A percentile compares a stretch with the other conserved stretches of the same genome.
phyloP scores from a whole-genome alignment of 2,797 vertebrate species.

The Rhadinocentrus ornatus region DNA sequence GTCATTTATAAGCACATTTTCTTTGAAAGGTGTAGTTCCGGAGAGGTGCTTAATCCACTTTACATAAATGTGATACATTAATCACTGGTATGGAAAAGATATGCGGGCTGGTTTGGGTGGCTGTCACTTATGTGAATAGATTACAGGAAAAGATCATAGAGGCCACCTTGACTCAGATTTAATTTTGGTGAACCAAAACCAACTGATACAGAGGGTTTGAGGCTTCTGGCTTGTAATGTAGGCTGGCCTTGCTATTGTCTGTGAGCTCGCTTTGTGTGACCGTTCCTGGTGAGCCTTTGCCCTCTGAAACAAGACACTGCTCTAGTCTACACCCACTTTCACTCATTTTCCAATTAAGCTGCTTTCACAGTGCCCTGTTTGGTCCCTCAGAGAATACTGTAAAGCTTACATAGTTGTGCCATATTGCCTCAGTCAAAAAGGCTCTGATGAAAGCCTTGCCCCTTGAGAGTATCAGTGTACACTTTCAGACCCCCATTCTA shows the following conservation, averaged over 20 bases:
- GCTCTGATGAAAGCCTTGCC: slow-evolving; percentile 70
- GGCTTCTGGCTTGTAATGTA: slow-evolving; percentile 31
- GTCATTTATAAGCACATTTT: slow-evolving; percentile 29
- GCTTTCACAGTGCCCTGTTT: slow-evolving; percentile 55
- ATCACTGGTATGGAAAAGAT: slow-evolving; percentile 28
- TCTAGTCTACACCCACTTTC: slow-evolving; percentile 63
- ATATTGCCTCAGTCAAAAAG: slow-evolving; percentile 69
- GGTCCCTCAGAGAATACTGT: slow-evolving; percentile 64
- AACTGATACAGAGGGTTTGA: slow-evolving; percentile 25
- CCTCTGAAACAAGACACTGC: slow-evolving; percentile 67
- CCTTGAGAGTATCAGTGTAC: slow-evolving; percentile 68
- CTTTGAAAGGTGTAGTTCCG: slow-evolving; percentile 16
- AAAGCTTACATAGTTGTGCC: slow-evolving; percentile 58
- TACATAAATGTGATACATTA: slow-evolving; percentile 34
- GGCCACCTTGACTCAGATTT: slow-evolving; percentile 33
- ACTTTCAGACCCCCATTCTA: slow-evolving; percentile 50
- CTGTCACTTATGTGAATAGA: slow-evolving; percentile 45
- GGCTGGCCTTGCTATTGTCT: slow-evolving; percentile 31
- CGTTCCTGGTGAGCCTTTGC: slow-evolving; percentile 38
- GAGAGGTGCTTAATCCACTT: slow-evolving; percentile 25
- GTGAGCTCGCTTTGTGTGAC: slow-evolving; percentile 41
- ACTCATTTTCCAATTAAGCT: slow-evolving; percentile 77
- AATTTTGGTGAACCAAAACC: slow-evolving; percentile 44
- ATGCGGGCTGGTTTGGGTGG: slow-evolving; percentile 12
- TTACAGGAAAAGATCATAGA: slow-evolving; percentile 55